Evolutionary conservation across 2,888 invertebrate species (phyloP), one percentile per base, ranked within the genome.

Genomic region (Philereme vetulata): DNA sequence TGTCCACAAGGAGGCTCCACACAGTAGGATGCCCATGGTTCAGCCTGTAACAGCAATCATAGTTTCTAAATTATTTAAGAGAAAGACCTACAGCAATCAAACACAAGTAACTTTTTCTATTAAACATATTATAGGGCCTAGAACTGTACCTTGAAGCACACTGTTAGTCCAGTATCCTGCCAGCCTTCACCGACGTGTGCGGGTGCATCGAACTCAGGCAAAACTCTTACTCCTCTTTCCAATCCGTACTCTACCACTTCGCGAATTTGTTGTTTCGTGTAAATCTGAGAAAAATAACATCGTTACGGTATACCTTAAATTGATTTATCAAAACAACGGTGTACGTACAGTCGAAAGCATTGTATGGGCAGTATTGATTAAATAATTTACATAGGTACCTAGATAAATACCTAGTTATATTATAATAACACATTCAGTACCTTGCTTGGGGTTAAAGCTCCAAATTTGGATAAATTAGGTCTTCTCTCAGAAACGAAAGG

Each of bases 161-260:
- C 94, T 2, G 95, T 94, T 72, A 95, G 93, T 55, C 90, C 93
- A 48, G 94, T 94, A 65, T 94, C 93, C 84, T 97, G 96, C 96
- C 96, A 97, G 33, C 97, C 97, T 81, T 96, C 96, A 47, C 97
- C 97, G 9, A 97, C 96, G 80, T 97, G 97, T 62, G 97, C 97
- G 0, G 98, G 98, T 55, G 97, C 97, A 83, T 98, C 98, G 76
- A 98, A 96, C 90, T 98, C 98, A 0, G 98, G 98, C 74, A 98
- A 81, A 7, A 98, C 95, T 44, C 97, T 93, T 55, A 98, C 95
- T 0, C 98, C 98, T 49, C 97, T 93, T 36, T 93, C 88, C 11
- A 94, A 83, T 0, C 95, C 97, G 75, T 94, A 96, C 47, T 95
- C 93, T 0, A 97, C 93, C 45, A 94, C 75, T 8, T 94, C 94